These are phyloP conservation scores for Fragum sueziense DNA, from an alignment of 2,888 invertebrate species.

Conservation along the genomic window DNA sequence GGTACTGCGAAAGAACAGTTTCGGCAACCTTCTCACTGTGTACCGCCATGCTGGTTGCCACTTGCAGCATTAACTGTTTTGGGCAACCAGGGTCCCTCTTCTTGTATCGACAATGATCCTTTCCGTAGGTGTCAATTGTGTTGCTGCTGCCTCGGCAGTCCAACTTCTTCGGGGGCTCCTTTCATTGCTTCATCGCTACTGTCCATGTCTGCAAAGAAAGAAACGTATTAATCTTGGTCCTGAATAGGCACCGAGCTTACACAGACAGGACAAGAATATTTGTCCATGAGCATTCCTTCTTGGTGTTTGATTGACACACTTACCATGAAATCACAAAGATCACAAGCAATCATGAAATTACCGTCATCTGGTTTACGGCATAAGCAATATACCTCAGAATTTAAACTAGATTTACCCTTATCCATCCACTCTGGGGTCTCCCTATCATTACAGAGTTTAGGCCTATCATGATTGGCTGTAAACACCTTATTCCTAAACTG, in stretches of 20 bases:
- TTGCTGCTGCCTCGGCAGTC: too few relatives aligned
- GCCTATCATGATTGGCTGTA: conserved; percentile 8
- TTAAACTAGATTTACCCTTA: too few relatives aligned
- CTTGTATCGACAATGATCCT: neutral
- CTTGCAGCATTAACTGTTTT: neutral
- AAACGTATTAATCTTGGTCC: neutral
- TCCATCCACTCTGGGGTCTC: too few relatives aligned
- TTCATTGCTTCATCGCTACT: neutral
- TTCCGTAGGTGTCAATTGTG: neutral
- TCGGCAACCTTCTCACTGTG: neutral
- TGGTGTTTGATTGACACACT: neutral
- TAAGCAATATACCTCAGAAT: too few relatives aligned
- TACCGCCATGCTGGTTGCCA: too few relatives aligned
- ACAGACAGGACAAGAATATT: too few relatives aligned
- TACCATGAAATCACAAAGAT: conserved; percentile 9
- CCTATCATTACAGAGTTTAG: neutral
- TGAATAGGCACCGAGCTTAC: neutral
- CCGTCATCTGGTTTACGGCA: too few relatives aligned
- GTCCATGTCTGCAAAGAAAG: too few relatives aligned
- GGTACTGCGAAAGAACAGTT: too few relatives aligned
- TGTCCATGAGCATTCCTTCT: neutral
- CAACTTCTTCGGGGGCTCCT: too few relatives aligned
- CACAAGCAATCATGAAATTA: too few relatives aligned
- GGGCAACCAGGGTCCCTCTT: neutral
- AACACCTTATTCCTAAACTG: too few relatives aligned